These are phyloP conservation scores for Peromyscus polionotus DNA, from an alignment of 2,113 vertebrate genomes.

Conservation along the genomic window DNA sequence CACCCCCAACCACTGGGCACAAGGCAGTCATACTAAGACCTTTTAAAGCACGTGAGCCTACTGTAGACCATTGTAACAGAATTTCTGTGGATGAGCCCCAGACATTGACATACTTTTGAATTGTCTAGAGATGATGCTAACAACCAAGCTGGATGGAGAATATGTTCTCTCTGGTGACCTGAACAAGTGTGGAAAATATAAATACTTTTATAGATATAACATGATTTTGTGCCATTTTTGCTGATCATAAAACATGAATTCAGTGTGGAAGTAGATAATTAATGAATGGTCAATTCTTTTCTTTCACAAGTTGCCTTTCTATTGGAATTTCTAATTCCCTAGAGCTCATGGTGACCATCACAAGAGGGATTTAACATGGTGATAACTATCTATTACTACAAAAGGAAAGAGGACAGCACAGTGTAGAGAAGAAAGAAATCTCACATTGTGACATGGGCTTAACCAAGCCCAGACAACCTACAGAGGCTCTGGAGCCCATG, in stretches of 20 bases:
- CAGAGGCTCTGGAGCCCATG: neutral
- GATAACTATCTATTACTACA: neutral
- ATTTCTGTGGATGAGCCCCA: neutral
- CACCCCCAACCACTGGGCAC: neutral
- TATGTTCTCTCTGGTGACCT: constrained; percentile 4
- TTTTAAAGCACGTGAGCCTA: neutral
- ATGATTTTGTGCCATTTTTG: neutral
- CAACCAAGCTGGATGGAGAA: neutral
- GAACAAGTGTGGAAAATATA: neutral
- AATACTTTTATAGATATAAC: neutral
- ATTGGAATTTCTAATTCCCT: neutral
- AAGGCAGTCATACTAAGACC: neutral
- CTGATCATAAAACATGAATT: neutral
- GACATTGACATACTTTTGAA: neutral
- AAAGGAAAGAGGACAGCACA: neutral
- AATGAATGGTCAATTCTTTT: neutral
- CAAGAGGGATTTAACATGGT: neutral
- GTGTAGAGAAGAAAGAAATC: neutral
- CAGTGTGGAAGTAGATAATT: neutral
- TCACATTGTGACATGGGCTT: neutral
- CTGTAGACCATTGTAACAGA: neutral
- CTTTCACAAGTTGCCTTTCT: constrained; percentile 3
- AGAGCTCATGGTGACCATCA: neutral
- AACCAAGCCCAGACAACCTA: neutral
- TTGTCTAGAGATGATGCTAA: neutral